Evolutionary conservation across 1,140 invertebrate genomes (phyloP).

Genomic region (Dysdera silvatica): DNA sequence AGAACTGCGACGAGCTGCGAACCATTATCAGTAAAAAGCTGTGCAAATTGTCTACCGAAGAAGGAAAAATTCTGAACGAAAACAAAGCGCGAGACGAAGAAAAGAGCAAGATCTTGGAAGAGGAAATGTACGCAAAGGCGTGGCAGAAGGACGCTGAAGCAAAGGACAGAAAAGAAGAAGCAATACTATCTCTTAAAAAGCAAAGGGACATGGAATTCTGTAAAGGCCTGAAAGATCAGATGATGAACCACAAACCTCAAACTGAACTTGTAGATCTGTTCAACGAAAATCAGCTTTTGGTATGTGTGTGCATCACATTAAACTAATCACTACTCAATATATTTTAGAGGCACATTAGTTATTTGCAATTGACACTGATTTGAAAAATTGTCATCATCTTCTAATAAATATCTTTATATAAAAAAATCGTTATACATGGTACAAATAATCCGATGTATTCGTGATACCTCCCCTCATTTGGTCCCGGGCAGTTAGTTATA

Average conservation of each 20-base stretch:
- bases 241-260: neutral
- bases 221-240: neutral
- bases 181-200: neutral
- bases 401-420: too few species aligned
- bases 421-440: too few species aligned
- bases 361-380: too few species aligned
- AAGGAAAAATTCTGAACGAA: neutral
- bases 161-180: neutral
- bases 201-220: neutral
- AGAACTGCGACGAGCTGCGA: constrained; percentile 18
- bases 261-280: too few species aligned
- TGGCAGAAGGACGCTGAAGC: constrained; percentile 3
- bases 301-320: too few species aligned
- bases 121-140: neutral
- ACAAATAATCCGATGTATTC: too few species aligned
- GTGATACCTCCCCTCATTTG: too few species aligned
- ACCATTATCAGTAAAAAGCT: neutral
- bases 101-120: neutral
- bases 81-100: neutral
- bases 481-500: too few species aligned
- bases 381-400: too few species aligned
- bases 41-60: neutral
- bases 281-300: too few species aligned
- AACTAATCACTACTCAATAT: too few species aligned
- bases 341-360: too few species aligned